A percentile compares a stretch with the other conserved stretches of the same genome.
Conservation (phyloP, 2,797 vertebrate species). For the Rallus crepitans region DNA sequence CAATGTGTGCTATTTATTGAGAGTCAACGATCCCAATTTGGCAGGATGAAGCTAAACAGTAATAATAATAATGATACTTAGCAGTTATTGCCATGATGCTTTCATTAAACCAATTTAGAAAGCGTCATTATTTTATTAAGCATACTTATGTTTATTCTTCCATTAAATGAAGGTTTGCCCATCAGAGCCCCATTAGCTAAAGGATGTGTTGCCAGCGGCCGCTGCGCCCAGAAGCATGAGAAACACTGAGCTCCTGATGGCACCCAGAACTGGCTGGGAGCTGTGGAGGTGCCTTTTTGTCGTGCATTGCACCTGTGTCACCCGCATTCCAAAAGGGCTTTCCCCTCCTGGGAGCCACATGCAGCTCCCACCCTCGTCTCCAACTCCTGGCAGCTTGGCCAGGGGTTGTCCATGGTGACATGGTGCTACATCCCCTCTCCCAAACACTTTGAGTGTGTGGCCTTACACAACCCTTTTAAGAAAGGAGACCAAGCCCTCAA, state of each 20-base stretch:
- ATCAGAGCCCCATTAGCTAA: background rate
- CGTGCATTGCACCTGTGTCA: fast-evolving
- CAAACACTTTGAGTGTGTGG: fast-evolving
- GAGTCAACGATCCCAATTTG: background rate
- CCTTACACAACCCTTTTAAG: fast-evolving
- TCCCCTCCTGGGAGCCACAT: background rate
- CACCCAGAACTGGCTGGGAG: background rate
- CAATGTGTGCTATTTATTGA: background rate
- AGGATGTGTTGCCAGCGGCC: background rate
- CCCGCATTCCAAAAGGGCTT: background rate
- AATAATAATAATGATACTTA: background rate
- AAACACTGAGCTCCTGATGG: fast-evolving
- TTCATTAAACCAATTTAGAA: background rate
- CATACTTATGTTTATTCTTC: slow-evolving; percentile 15
- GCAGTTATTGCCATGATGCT: slow-evolving; percentile 14
- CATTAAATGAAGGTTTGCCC: slow-evolving; percentile 6
- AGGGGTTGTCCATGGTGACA: background rate
- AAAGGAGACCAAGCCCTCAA: background rate
- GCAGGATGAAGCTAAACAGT: background rate
- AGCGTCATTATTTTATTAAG: slow-evolving; percentile 33
- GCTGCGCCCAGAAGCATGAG: background rate
- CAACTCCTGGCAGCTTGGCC: fast-evolving
- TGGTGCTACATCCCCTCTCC: background rate
- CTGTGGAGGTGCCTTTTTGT: background rate
- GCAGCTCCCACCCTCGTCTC: background rate